Percentiles rank a stretch among this genome's conserved stretches.
Conservation (phyloP, 1,140 invertebrate species). For the Drosophila orena region DNA sequence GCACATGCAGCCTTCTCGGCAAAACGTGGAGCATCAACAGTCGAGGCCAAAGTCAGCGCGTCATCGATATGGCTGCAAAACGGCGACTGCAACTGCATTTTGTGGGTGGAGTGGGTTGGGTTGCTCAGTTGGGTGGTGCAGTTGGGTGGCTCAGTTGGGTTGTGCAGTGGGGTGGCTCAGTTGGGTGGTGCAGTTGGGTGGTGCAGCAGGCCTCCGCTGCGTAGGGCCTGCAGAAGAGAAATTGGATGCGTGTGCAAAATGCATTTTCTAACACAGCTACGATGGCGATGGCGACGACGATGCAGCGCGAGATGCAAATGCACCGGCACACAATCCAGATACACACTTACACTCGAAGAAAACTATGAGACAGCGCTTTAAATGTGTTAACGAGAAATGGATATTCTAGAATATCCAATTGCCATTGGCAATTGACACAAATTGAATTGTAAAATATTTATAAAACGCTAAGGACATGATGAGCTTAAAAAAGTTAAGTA, state of each 20-base stretch:
- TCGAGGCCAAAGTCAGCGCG: conserved; percentile 78
- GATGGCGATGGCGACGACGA: conserved; percentile 53
- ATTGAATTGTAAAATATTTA: no score
- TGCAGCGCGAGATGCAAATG: conserved; percentile 74
- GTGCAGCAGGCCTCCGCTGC: conserved; percentile 12
- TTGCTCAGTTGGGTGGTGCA: no score
- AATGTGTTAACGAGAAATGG: no score
- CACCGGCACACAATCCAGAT: conserved; percentile 55
- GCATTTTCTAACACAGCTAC: conserved; percentile 79
- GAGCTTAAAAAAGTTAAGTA: no score
- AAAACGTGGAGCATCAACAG: conserved; percentile 49
- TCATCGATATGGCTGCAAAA: conserved; percentile 71
- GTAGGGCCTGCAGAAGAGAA: conserved; percentile 54
- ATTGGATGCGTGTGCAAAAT: conserved; percentile 83
- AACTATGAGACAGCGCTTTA: not conserved
- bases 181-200: not conserved
- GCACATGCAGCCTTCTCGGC: conserved; percentile 5
- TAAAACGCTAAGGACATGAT: no score
- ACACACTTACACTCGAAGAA: conserved; percentile 27
- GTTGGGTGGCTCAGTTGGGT: not conserved
- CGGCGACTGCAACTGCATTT: conserved; percentile 43
- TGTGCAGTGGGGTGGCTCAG: not conserved
- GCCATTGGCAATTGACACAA: no score
- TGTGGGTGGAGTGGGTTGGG: not conserved
- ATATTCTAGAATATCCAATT: no score